Conservation (phyloP, 2,888 invertebrate species). For the Melipona beecheii region DNA sequence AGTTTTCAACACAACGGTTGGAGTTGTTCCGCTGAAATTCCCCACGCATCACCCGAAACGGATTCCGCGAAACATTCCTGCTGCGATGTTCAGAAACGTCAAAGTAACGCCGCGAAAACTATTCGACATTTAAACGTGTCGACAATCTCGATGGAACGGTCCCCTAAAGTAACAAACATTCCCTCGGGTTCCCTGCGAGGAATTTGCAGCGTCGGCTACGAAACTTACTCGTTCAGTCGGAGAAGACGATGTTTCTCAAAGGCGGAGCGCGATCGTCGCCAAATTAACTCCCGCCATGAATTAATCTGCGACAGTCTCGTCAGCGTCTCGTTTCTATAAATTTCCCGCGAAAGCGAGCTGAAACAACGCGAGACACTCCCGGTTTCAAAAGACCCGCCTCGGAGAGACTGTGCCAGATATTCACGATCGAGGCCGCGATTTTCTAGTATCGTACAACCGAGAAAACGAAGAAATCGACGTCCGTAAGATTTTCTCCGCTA, state of each 20-base stretch:
- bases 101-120: neutral
- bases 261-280: slow-evolving; percentile 22
- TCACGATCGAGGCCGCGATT: slow-evolving; percentile 1
- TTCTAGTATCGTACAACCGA: too few relatives aligned
- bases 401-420: neutral
- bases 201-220: slow-evolving; percentile 20
- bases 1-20: neutral
- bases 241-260: slow-evolving; percentile 19
- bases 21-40: neutral
- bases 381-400: slow-evolving; percentile 22
- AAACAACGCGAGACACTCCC: slow-evolving; percentile 42
- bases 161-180: neutral
- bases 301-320: slow-evolving; percentile 34
- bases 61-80: neutral
- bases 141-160: slow-evolving; percentile 5
- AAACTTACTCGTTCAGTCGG: slow-evolving; percentile 15
- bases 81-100: neutral
- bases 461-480: neutral
- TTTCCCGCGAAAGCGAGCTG: neutral
- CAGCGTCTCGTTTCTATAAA: slow-evolving; percentile 17
- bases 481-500: neutral
- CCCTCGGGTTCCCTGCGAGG: neutral
- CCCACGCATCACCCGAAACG: too few relatives aligned
- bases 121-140: neutral
- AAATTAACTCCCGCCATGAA: slow-evolving; percentile 47